A percentile compares a stretch with the other conserved stretches of the same genome.
phyloP scores from a whole-genome alignment of 2,113 vertebrate species.

The Catagonus wagneri region DNA sequence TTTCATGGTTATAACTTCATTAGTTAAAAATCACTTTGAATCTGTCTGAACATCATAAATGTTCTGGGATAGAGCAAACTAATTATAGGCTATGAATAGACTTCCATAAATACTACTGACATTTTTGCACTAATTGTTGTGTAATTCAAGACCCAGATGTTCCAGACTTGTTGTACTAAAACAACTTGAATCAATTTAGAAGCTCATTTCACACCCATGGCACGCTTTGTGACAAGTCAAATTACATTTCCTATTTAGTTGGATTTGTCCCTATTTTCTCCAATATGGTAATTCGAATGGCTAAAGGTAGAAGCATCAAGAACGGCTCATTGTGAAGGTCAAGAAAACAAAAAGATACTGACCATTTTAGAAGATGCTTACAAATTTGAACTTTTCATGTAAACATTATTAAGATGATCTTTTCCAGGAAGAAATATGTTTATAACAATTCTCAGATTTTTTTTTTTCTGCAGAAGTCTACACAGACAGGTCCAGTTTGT shows the following conservation, averaged over 20 bases:
- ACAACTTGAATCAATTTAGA: constrained; percentile 81
- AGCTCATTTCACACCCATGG: constrained; percentile 71
- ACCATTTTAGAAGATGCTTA: constrained; percentile 34
- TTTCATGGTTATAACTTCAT: background rate
- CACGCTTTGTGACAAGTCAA: constrained; percentile 75
- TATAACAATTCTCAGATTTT: background rate
- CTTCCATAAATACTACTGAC: constrained; percentile 76
- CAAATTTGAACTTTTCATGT: background rate
- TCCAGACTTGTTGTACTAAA: constrained; percentile 75
- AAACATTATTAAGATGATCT: background rate
- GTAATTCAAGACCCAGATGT: constrained; percentile 74
- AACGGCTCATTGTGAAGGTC: background rate
- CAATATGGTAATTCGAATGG: constrained; percentile 58
- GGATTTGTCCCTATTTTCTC: constrained; percentile 43
- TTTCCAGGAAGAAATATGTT: background rate
- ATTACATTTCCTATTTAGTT: constrained; percentile 73
- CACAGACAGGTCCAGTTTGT: background rate
- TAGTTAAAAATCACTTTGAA: constrained; percentile 64
- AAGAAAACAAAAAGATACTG: constrained; percentile 39
- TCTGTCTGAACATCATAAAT: constrained; percentile 69
- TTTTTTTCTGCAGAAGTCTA: background rate
- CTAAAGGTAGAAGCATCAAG: constrained; percentile 32
- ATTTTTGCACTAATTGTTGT: constrained; percentile 78
- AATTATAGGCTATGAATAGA: constrained; percentile 60
- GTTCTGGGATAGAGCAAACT: constrained; percentile 24